Evolutionary conservation across 35 echinoderm and acorn worm genomes (phyloP), one percentile per base, ranked within the genome.

Genomic region (Eucidaris tribuloides): DNA sequence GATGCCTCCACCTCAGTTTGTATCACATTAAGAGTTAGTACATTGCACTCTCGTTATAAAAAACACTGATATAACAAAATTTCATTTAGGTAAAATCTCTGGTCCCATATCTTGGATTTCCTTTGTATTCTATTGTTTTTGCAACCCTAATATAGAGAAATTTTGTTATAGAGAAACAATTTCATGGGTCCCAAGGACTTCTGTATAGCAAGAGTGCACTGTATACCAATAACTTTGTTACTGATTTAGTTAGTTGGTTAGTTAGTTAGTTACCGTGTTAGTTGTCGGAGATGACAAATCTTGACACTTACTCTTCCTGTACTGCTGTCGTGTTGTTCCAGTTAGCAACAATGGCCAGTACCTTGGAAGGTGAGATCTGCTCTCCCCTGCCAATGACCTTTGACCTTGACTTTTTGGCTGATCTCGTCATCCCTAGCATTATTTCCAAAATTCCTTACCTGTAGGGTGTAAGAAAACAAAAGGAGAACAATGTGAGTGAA

Each of bases 341-440:
- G 18, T 74, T 74, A 24, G 68, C 68, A 74, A 74, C 68, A 74
- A 74, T 74, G 14, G 68, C 68, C 36, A 74, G n/a, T 18, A 74
- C 68, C 37, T 74, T 74, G 35, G 68, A 74, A 0, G 68, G 68
- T 74, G 68, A 74, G 35, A 74, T 33, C 11, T 74, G 35, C 41
- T 74, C 44, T 0, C 35, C 44, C 25, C 37, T 38, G 37, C 34
- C n/a, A 44, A 22, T 35, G 68, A 74, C 68, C 37, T 32, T 74
- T 5, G 68, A 0, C 9, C 22, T 74, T n/a, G n/a, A n/a, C 20
- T 74, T 74, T 18, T 42, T n/a, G 11, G 68, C 44, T 7, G 68
- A 74, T 36, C 44, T 74, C 35, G 68, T 40, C 68, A 74, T 74
- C 41, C 68, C 68, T n/a, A 74, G 29, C 68, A 74, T 74, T 19